Percentiles rank a stretch among this genome's conserved stretches.
Conservation (phyloP, 2,888 invertebrate genomes). For the Buathra laborator region DNA sequence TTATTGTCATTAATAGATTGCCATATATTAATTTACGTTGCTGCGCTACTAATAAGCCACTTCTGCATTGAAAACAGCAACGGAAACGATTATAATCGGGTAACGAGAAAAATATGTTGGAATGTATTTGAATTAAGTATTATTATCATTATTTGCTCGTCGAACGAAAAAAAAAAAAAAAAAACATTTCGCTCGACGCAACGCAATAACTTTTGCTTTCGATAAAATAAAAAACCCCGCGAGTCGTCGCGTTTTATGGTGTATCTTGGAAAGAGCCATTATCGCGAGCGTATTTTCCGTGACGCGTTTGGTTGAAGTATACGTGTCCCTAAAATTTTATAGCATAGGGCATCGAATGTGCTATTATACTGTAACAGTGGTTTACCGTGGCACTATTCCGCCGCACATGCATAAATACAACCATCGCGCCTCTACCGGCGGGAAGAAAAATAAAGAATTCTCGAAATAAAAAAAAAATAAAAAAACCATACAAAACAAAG, state of each 20-base stretch:
- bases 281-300: conserved; percentile 41
- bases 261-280: conserved; percentile 39
- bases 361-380: conserved; percentile 55
- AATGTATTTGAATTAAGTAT: no score
- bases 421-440: conserved; percentile 23
- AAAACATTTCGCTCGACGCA: no score
- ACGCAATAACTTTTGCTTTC: no score
- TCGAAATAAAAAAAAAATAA: conserved; percentile 20
- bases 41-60: background rate
- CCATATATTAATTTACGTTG: background rate
- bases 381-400: conserved; percentile 30
- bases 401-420: conserved; percentile 6
- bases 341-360: conserved; percentile 29
- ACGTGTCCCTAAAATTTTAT: conserved; percentile 40
- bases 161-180: no score
- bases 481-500: conserved; percentile 29
- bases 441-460: conserved; percentile 41
- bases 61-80: background rate
- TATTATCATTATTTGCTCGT: no score
- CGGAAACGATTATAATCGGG: background rate
- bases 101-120: no score
- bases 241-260: conserved; percentile 20
- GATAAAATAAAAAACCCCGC: background rate
- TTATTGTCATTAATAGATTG: background rate
- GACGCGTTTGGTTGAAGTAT: background rate